Percentiles rank a stretch among this genome's conserved stretches.
phyloP scores from a whole-genome alignment of 37 sponge, comb jelly and placozoan genomes.

The Halisarca cf. caerulea region DNA sequence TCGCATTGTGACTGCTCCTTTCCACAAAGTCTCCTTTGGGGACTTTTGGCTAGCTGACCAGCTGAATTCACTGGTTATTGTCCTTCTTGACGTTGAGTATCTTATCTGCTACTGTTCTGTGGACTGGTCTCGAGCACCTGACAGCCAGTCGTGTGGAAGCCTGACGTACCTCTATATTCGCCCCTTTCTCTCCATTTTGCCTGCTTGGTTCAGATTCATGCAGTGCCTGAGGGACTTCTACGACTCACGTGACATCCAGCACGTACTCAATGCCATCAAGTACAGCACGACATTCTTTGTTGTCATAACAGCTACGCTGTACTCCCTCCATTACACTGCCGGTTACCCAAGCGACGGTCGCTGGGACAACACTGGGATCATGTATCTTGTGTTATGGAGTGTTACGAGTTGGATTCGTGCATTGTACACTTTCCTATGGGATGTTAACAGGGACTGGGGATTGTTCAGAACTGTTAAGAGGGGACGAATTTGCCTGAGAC shows the following conservation, averaged over 20 bases:
- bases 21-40: slow-evolving; percentile 75
- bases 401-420: slow-evolving; percentile 59
- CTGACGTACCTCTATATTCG: slow-evolving; percentile 55
- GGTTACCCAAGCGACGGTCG: neutral
- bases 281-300: slow-evolving; percentile 90
- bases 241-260: slow-evolving; percentile 66
- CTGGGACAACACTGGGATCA: slow-evolving; percentile 27
- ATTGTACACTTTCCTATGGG: slow-evolving; percentile 92
- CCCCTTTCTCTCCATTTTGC: slow-evolving; percentile 83
- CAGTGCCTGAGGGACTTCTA: slow-evolving; percentile 90
- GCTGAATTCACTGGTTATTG: slow-evolving; percentile 84
- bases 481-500: slow-evolving; percentile 41
- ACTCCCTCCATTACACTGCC: slow-evolving; percentile 15
- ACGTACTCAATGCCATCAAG: slow-evolving; percentile 92
- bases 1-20: slow-evolving; percentile 83
- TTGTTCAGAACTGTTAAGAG: slow-evolving; percentile 29
- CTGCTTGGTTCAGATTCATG: slow-evolving; percentile 87
- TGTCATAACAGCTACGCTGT: slow-evolving; percentile 72
- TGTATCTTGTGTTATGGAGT: slow-evolving; percentile 57
- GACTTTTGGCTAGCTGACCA: slow-evolving; percentile 99
- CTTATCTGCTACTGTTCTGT: slow-evolving; percentile 61
- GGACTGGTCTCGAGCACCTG: neutral
- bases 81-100: slow-evolving; percentile 89
- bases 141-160: slow-evolving; percentile 23
- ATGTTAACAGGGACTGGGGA: slow-evolving; percentile 95